Base-by-base conservation (phyloP, 2,113 vertebrate genomes). In the Cephalopholis sonnerati region DNA sequence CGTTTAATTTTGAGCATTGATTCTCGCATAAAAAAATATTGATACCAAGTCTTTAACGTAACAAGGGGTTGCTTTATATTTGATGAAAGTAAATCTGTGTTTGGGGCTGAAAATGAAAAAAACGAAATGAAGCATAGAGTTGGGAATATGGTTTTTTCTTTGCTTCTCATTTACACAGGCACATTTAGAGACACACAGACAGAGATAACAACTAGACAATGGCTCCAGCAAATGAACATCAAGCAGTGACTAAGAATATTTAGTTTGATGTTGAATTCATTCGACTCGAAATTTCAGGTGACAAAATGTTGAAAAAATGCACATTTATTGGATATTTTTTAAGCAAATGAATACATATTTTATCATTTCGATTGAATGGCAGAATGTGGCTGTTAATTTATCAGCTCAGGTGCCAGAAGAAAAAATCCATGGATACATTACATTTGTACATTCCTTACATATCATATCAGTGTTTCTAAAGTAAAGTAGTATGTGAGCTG, bases 1-100 rank as follows among this genome's bases (percentile, higher is more conserved):
- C 6, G 7, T 79, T 68, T 66, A 10, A 53, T 74, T 86, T 54
- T 50, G n/a, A 51, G 41, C 65, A 65, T 53, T 15, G 29, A 70
- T 69, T 24, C 11, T 46, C 7, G 9, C 27, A 15, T 70, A 27
- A 29, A 39, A 41, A 24, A 61, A 59, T 18, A 57, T 54, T 67
- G 5, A 22, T 13, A 18, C 5, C 15, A 22, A 39, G 29, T 62
- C 18, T 62, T 66, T 67, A 62, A n/a, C 18, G 4, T 18, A 25
- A 65, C 17, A 48, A 27, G 9, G 24, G 20, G 1, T n/a, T 17
- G 36, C 22, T 58, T 70, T 48, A 7, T 48, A n/a, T 41, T 41
- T 36, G 32, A 53, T 54, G 3, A 27, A 54, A 69, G 4, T 63
- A 3, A 4, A 24, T 48, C 20, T 67, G 11, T 59, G 24, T 50